Evolutionary conservation across 2,888 invertebrate genomes (phyloP).

Genomic region (Cistogaster globosa): DNA sequence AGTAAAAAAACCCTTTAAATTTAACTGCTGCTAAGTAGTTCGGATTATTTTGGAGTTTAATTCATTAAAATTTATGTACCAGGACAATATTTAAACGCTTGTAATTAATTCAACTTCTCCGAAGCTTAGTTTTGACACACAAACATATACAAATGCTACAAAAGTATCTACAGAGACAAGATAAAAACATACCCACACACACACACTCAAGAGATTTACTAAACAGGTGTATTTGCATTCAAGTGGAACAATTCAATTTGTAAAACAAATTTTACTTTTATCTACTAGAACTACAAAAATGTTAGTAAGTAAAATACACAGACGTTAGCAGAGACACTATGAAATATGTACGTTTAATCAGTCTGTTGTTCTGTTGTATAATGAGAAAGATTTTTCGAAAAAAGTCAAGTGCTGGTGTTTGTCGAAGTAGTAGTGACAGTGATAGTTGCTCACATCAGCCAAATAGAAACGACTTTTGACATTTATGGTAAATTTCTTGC

Average conservation of each 20-base stretch:
- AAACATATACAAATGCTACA: not conserved
- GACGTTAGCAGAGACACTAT: conserved; percentile 8
- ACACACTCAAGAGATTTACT: conserved; percentile 7
- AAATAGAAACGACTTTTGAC: conserved; percentile 64
- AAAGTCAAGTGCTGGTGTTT: conserved; percentile 25
- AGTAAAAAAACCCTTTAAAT: not conserved
- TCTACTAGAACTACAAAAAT: conserved; percentile 36
- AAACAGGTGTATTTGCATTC: conserved; percentile 65
- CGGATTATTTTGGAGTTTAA: conserved; percentile 31
- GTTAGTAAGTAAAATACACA: not conserved
- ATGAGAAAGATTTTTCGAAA: conserved; percentile 4
- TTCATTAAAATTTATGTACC: conserved; percentile 54
- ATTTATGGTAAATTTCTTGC: conserved; percentile 58
- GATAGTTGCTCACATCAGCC: conserved; percentile 49
- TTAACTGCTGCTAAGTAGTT: conserved; percentile 17
- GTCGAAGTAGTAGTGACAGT: not conserved
- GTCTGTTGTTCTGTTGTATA: not conserved
- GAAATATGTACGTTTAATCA: not conserved
- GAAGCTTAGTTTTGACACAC: conserved; percentile 27
- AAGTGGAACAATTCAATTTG: conserved; percentile 76
- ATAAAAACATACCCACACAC: not conserved
- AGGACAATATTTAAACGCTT: conserved; percentile 10
- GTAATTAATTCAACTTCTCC: conserved; percentile 14
- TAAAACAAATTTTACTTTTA: conserved; percentile 72
- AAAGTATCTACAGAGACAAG: not conserved